These are phyloP conservation scores for Phorcus lineatus DNA, from an alignment of 2,888 invertebrate species.

Conservation along the genomic window DNA sequence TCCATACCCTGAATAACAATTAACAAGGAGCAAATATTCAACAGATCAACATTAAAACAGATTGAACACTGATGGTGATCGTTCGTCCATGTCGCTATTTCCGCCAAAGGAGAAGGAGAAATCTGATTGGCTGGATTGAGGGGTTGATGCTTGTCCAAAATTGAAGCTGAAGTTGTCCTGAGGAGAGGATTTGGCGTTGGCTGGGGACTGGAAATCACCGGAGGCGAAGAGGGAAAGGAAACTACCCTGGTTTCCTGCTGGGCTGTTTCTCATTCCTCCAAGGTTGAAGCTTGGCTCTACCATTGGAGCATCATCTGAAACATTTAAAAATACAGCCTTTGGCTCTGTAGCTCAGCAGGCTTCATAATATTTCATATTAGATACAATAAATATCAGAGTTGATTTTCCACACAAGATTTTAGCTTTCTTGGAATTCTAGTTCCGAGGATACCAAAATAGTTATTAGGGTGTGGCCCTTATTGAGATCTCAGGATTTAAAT, in stretches of 20 bases:
- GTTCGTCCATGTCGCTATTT: not conserved
- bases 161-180: conserved; percentile 37
- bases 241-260: not conserved
- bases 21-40: not conserved
- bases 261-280: not conserved
- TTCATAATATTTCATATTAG: no score
- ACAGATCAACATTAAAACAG: conserved; percentile 35
- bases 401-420: no score
- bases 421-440: no score
- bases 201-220: conserved; percentile 9
- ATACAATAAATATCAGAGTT: no score
- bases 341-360: no score
- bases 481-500: no score
- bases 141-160: conserved; percentile 30
- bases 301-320: not conserved
- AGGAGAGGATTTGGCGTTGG: not conserved
- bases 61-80: conserved; percentile 31
- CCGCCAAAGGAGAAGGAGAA: conserved; percentile 33
- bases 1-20: not conserved
- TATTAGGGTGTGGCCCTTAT: no score
- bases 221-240: conserved; percentile 34
- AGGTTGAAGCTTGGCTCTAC: not conserved
- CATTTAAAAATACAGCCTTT: not conserved
- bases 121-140: not conserved
- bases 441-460: no score